Evolutionary conservation across 2,113 vertebrate genomes (phyloP).

Genomic region (Sterna hirundo): DNA sequence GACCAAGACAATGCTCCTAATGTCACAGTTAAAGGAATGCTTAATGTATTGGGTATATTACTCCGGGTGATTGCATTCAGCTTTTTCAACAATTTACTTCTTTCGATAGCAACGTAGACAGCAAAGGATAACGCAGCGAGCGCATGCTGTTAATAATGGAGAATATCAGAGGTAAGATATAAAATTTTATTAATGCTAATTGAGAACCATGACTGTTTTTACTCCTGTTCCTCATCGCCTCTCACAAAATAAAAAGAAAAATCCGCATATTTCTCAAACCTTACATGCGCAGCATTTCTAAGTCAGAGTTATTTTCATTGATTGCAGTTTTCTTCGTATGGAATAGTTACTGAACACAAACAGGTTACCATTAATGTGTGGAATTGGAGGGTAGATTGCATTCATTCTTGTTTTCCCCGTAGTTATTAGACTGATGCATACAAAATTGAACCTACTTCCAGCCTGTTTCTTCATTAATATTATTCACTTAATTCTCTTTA

Average conservation of each 20-base stretch:
- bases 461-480: neutral
- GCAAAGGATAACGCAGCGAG: slow-evolving; percentile 75
- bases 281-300: neutral
- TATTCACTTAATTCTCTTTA: neutral
- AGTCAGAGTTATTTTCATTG: neutral
- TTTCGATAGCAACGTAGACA: slow-evolving; percentile 71
- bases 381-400: neutral
- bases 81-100: neutral
- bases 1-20: neutral
- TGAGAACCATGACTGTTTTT: neutral
- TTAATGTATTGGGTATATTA: neutral
- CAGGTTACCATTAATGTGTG: neutral
- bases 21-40: neutral
- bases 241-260: neutral
- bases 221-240: neutral
- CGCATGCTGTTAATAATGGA: slow-evolving; percentile 69
- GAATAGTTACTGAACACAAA: neutral
- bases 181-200: neutral
- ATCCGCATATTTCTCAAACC: neutral
- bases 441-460: neutral
- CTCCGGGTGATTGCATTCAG: neutral
- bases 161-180: slow-evolving; percentile 79
- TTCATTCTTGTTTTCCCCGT: neutral
- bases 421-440: neutral
- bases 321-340: neutral